These are phyloP conservation scores for Cryptotermes secundus DNA, from an alignment of 1,140 invertebrate species.

Conservation along the genomic window DNA sequence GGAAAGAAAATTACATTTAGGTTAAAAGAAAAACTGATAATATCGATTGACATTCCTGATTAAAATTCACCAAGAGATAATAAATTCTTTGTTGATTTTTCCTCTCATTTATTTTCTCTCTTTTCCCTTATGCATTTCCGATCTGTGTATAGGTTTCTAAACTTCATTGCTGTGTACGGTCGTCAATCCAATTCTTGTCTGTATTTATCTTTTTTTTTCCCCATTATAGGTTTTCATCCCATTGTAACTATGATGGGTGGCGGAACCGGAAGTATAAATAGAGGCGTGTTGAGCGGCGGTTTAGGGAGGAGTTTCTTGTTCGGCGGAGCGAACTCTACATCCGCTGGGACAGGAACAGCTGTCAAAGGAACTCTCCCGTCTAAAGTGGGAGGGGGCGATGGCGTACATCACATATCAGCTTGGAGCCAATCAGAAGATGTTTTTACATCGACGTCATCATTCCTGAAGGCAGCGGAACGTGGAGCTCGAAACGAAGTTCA, in stretches of 20 bases:
- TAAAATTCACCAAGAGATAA: not conserved
- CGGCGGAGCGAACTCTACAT: not conserved
- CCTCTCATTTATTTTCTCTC: not conserved
- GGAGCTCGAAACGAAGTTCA: constrained; percentile 33
- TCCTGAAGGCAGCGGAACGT: constrained; percentile 29
- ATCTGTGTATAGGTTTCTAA: not conserved
- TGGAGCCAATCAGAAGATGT: not conserved
- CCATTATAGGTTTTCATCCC: constrained; percentile 56
- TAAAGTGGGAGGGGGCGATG: not conserved
- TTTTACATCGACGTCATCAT: constrained; percentile 20
- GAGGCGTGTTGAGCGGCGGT: not conserved
- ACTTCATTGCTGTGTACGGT: not conserved
- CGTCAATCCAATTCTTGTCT: not conserved
- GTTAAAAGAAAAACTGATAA: not conserved
- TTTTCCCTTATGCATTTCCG: not conserved
- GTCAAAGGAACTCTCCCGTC: not conserved
- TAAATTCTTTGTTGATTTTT: not conserved
- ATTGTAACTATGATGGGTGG: constrained; percentile 51
- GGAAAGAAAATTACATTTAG: not conserved
- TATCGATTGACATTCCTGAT: not conserved
- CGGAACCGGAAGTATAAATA: not conserved
- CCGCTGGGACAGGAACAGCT: not conserved
- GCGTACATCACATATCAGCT: not conserved
- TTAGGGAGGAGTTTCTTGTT: not conserved
- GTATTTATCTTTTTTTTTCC: constrained; percentile 34